Evolutionary conservation across 2,113 vertebrate genomes (phyloP).

Genomic region (Passerina amoena): DNA sequence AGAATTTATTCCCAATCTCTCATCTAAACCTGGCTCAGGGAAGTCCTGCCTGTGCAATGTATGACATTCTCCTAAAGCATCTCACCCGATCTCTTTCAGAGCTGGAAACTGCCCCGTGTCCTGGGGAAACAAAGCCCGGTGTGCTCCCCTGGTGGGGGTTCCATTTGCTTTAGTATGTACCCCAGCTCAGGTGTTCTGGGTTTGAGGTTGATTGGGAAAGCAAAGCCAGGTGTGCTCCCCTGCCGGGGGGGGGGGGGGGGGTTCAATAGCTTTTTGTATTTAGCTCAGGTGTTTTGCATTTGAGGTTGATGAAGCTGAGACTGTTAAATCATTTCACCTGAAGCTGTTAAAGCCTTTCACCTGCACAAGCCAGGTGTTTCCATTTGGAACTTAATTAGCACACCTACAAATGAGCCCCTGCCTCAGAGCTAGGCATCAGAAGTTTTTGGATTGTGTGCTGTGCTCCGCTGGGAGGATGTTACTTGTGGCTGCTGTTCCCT

Average conservation of each 20-base stretch:
- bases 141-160: rapidly evolving
- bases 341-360: not conserved
- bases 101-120: not conserved
- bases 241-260: rapidly evolving
- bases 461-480: rapidly evolving
- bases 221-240: rapidly evolving
- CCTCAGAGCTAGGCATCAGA: rapidly evolving
- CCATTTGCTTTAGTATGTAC: rapidly evolving
- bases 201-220: not conserved
- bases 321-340: too few species aligned
- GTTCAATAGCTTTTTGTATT: rapidly evolving
- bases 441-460: rapidly evolving
- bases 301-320: not conserved
- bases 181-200: not conserved
- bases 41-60: rapidly evolving
- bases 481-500: rapidly evolving
- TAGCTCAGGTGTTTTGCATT: not conserved
- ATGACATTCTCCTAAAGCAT: rapidly evolving
- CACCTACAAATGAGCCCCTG: not conserved
- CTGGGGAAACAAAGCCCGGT: too few species aligned
- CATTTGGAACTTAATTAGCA: not conserved
- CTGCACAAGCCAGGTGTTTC: rapidly evolving
- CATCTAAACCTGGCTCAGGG: not conserved
- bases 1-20: not conserved
- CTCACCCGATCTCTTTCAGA: rapidly evolving